Evolutionary conservation across 2,888 invertebrate genomes (phyloP), one percentile per base, ranked within the genome.

Genomic region (Bombyx huttoni): DNA sequence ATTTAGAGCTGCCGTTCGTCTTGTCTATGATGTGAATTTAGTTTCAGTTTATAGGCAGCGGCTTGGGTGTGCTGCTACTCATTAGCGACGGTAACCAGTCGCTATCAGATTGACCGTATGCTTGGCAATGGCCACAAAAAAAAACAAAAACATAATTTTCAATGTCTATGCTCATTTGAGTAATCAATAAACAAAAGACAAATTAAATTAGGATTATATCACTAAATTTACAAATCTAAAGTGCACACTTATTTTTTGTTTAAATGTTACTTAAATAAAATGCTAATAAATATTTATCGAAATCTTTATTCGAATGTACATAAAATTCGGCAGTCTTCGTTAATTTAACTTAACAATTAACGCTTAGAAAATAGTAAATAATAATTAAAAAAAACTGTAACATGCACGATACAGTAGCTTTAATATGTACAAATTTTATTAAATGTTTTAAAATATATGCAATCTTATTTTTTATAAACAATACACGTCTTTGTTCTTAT

Each of bases 261-360:
- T 65, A 75, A 69, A 70, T 61, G 72, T 75, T 85, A 82, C 79
- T 81, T 81, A 83, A 86, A 82, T 84, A 84, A 84, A 85, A 78
- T 68, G 65, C 64, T 68, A 60, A 62, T 66, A 70, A 70, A 65
- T 60, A 58, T 67, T 58, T 62, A 56, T 10, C 40, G 12, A 40
- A 40, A 40, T 40, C 59, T 78, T 81, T 76, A 74, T 75, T 76
- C 52, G 51, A 58, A 62, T 60, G 53, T 47, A 58, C 61, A 66
- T 65, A 66, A 70, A 69, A 69, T 70, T 66, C 58, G 60, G 64
- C 81, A 81, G 79, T 80, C 73, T 76, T 78, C 54, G 46, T 5
- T 5, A 40, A 10, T 40, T 40, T 12, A 40, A 40, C 8, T 10
- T 12, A 40, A 40, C 40, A 40, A 10, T 3, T 40, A 40, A 40